A percentile compares a stretch with the other conserved stretches of the same genome.
phyloP scores from a whole-genome alignment of 35 echinoderm and acorn worm genomes.

The Ophiothrix spiculata region DNA sequence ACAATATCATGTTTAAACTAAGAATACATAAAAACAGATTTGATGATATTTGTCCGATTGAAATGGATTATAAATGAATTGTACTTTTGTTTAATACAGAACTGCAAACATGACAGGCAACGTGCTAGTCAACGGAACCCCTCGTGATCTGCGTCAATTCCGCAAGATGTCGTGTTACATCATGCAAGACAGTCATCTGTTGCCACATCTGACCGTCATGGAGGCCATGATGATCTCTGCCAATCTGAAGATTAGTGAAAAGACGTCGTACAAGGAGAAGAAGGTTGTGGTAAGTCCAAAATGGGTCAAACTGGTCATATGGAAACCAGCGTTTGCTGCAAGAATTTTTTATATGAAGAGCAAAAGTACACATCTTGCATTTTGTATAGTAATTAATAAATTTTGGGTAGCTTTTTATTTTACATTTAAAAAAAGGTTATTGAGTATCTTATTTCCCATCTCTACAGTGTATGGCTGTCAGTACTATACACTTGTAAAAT shows the following conservation, averaged over 20 bases:
- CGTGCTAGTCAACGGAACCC: conserved; percentile 73
- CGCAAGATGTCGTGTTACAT: conserved; percentile 96
- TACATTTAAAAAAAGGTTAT: too few species aligned
- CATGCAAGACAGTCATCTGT: conserved; percentile 91
- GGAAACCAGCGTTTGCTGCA: background rate
- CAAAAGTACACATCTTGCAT: too few species aligned
- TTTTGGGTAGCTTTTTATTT: too few species aligned
- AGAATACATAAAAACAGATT: too few species aligned
- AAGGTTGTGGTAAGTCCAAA: conserved; percentile 67
- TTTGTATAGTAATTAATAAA: too few species aligned
- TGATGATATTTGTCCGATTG: too few species aligned
- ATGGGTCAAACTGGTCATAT: background rate
- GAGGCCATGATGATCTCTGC: conserved; percentile 95
- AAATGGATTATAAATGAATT: too few species aligned
- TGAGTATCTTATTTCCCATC: too few species aligned
- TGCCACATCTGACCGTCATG: conserved; percentile 84
- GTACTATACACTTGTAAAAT: too few species aligned
- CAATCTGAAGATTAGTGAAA: conserved; percentile 70
- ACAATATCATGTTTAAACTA: too few species aligned
- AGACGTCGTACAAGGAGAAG: conserved; percentile 59
- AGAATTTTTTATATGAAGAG: background rate
- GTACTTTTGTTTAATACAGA: conserved; percentile 43
- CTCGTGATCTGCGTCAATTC: conserved; percentile 64
- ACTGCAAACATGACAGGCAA: conserved; percentile 71
- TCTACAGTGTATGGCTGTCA: too few species aligned